Base-by-base conservation (phyloP, 2,797 vertebrate genomes). In the Halcyon badia region DNA sequence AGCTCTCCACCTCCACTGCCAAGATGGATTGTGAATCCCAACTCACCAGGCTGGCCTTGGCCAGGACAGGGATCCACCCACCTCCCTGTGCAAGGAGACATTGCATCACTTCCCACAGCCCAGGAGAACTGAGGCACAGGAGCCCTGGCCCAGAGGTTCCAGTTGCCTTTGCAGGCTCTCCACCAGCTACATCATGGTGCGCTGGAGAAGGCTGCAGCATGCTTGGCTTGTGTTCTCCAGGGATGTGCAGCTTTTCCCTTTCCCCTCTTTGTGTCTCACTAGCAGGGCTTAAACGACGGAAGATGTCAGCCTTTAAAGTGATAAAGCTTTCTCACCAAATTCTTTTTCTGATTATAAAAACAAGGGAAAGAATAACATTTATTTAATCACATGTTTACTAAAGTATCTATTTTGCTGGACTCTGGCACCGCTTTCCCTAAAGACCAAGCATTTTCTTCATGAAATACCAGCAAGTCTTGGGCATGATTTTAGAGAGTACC, bases 41-140 rank as follows among this genome's bases (percentile, higher is more conserved):
- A 0, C 41, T 6, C 16, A 0, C 3, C 0, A 7, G 6, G 5
- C 0, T 11, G 64, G 9, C 18, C n/a, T 18, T 10, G 0, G 1
- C 26, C 10, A 10, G 46, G 5, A 10, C 31, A 41, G 44, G 48
- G 65, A 7, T 78, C 41, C 79, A 61, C 0, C 12, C 14, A 30
- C 30, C 30, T 26, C 33, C 46, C 48, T 41, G 20, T 4, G 1
- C 19, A 10, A 19, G n/a, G 35, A 13, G 18, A 11, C 3, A 1
- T 5, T 2, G 14, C 46, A 39, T 13, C 81, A 4, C 1, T 42
- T 16, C 33, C 35, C 19, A 0, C 3, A 0, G 51, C 6, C 4
- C 11, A 10, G 28, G 22, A 1, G 14, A 42, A 5, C 30, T 0
- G 1, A 6, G 22, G 57, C 3, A 1, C 62, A 19, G 33, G 22